phyloP scores from a whole-genome alignment of 2,113 vertebrate species.

The Lampris megalopsis region DNA sequence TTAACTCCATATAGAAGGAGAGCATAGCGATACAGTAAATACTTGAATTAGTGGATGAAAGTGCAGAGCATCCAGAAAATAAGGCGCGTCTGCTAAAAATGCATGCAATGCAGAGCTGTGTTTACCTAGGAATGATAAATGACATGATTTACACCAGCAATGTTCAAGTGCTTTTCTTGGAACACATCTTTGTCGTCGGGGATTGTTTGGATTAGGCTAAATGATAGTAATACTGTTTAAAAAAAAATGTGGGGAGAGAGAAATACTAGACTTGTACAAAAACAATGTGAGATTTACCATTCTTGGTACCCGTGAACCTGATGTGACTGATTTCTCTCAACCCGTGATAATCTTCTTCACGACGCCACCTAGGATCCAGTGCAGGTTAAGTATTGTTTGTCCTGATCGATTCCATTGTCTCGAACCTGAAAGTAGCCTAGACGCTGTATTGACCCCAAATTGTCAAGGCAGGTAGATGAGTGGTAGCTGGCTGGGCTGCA shows the following conservation, averaged over 20 bases:
- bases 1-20: constrained; percentile 25
- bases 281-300: not conserved
- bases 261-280: constrained; percentile 29
- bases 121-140: constrained; percentile 72
- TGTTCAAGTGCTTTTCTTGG: constrained; percentile 60
- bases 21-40: constrained; percentile 32
- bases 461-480: not conserved
- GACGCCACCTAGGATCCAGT: not conserved
- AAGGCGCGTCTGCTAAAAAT: constrained; percentile 57
- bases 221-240: constrained; percentile 39
- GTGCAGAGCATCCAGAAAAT: constrained; percentile 58
- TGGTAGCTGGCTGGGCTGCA: not conserved
- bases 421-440: not conserved
- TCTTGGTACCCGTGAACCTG: not conserved
- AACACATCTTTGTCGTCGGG: constrained; percentile 39
- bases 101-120: constrained; percentile 69
- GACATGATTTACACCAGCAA: constrained; percentile 53
- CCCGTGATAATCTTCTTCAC: not conserved
- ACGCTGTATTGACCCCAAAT: not conserved
- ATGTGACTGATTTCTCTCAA: not conserved
- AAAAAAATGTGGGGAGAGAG: not conserved
- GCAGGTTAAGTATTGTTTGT: not conserved
- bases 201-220: constrained; percentile 62
- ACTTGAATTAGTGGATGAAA: constrained; percentile 26
- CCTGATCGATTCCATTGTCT: not conserved